Conservation (phyloP, 2,113 vertebrate species). For the Burhinus oedicnemus region DNA sequence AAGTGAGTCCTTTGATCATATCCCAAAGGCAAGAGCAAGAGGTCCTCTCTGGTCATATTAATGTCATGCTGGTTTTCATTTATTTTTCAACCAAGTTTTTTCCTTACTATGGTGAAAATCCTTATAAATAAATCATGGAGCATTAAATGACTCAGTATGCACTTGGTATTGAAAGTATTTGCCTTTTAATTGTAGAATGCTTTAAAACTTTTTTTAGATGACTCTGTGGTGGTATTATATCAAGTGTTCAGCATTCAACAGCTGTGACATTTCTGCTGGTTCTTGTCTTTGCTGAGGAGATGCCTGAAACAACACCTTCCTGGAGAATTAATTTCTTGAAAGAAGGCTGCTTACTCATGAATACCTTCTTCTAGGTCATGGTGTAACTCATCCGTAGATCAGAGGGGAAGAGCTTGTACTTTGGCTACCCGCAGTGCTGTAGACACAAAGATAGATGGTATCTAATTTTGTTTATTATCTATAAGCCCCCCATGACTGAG, state of each 20-base stretch:
- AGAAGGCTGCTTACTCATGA: conserved; percentile 29
- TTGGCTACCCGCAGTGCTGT: conserved; percentile 7
- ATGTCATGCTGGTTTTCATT: conserved; percentile 64
- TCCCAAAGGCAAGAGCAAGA: conserved; percentile 51
- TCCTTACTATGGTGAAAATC: conserved; percentile 34
- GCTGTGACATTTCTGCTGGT: not conserved
- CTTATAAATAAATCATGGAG: conserved; percentile 63
- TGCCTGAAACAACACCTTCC: conserved; percentile 30
- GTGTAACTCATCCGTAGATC: conserved; percentile 17
- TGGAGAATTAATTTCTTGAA: conserved; percentile 60
- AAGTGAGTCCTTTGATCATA: conserved; percentile 56
- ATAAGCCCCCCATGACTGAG: not conserved
- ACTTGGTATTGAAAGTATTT: not conserved
- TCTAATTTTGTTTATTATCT: conserved; percentile 34
- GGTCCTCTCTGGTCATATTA: conserved; percentile 67
- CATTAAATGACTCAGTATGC: not conserved
- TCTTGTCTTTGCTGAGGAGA: conserved; percentile 22
- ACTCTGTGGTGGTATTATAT: not conserved
- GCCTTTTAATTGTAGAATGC: conserved; percentile 47
- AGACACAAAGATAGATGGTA: conserved; percentile 60
- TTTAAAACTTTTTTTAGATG: conserved; percentile 14
- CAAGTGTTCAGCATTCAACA: not conserved
- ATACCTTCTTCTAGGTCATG: conserved; percentile 44
- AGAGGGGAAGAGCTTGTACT: not conserved
- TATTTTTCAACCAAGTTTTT: conserved; percentile 40